Conservation (phyloP, 2,888 invertebrate species). For the Oeneis ivallda region DNA sequence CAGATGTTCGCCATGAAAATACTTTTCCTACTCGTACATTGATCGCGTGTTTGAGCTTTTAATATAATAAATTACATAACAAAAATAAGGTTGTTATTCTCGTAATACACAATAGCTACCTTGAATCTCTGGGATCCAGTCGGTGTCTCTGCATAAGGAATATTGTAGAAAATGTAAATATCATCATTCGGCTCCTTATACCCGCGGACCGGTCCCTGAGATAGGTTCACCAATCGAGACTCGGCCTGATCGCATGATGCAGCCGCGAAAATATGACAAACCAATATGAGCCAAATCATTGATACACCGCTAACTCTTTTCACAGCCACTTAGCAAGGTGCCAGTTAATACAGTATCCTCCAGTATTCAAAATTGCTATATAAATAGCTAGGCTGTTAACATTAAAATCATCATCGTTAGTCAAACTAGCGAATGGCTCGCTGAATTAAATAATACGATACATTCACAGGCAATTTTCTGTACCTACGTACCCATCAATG, state of each 20-base stretch:
- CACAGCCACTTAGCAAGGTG: background rate
- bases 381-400: background rate
- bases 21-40: no score
- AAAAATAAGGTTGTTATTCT: no score
- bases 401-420: background rate
- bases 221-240: conserved; percentile 43
- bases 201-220: conserved; percentile 53
- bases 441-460: background rate
- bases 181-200: conserved; percentile 43
- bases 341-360: background rate
- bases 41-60: no score
- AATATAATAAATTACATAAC: no score
- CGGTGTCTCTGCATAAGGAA: conserved; percentile 61
- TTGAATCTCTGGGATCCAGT: conserved; percentile 52
- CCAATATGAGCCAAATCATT: conserved; percentile 9
- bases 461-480: background rate
- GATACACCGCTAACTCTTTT: background rate
- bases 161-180: conserved; percentile 51
- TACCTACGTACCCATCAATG: background rate
- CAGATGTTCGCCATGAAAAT: no score
- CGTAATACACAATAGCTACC: no score
- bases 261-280: background rate
- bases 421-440: background rate
- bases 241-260: conserved; percentile 18
- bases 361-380: background rate